Evolutionary conservation across 2,888 invertebrate species (phyloP), one percentile per base, ranked within the genome.

Genomic region (Venustoraphidia nigricollis): DNA sequence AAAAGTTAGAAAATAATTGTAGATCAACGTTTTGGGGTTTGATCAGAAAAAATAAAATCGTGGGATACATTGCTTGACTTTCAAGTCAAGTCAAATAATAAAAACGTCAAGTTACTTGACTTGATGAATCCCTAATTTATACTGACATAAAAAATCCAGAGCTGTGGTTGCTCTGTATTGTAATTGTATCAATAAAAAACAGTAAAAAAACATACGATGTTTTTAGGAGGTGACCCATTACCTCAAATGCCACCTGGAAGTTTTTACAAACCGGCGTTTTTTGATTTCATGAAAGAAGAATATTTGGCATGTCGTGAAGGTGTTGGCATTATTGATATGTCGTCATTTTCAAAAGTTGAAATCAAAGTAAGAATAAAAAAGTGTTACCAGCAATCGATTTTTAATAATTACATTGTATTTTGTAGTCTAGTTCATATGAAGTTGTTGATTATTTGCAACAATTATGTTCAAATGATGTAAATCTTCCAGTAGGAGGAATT

Each of bases 271-370:
- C 83, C 83, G 6, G 68, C 69, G 49, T 84, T 82, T 66, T 78
- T 81, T 58, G 77, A 79, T 54, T 76, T 73, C 57, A 78, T 83
- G 63, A 69, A 71, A 54, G 74, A 79, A 56, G 85, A 86, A 62
- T 83, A 81, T 65, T 69, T 75, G 58, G 83, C 83, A 1, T 85
- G 84, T 59, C 66, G 79, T 46, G 81, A 83, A 65, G 76, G 81
- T n/a, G 83, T 85, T 41, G 83, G 82, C 46, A 72, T 86, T 46
- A 81, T 85, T 53, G 85, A 86, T 59, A 83, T 85, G 80, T 82
- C 83, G 39, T 82, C 82, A 5, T 84, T 84, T 66, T 77, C 81
- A 10, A 86, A 86, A 66, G 79, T 83, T 57, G 77, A 82, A 66
- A 74, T 85, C 45, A 76, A 75, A 66, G 82, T 82, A 64, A 61